These are phyloP conservation scores for Eilema griseolum DNA, from an alignment of 2,888 invertebrate genomes.

Conservation along the genomic window DNA sequence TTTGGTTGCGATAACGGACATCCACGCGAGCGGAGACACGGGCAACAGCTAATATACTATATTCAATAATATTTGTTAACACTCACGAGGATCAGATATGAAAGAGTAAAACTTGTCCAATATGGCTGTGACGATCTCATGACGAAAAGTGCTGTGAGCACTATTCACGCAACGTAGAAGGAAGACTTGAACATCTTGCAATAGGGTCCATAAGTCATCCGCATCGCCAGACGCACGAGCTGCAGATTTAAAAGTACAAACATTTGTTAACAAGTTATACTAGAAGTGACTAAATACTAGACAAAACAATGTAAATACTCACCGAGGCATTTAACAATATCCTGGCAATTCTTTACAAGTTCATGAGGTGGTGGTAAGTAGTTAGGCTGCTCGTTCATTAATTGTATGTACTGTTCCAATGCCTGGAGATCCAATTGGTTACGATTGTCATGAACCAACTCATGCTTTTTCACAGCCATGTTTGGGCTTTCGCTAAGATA, in stretches of 20 bases:
- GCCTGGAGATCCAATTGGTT: constrained; percentile 71
- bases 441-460: constrained; percentile 80
- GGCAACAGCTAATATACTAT: no score
- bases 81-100: constrained; percentile 87
- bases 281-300: not conserved
- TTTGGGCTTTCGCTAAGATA: constrained; percentile 30
- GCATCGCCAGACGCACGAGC: constrained; percentile 65
- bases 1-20: no score
- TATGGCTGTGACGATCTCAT: constrained; percentile 85
- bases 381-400: constrained; percentile 79
- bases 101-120: constrained; percentile 87
- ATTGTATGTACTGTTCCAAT: constrained; percentile 80
- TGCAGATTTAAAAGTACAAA: constrained; percentile 44
- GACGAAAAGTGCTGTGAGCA: constrained; percentile 65
- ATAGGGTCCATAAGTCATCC: constrained; percentile 65
- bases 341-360: constrained; percentile 79
- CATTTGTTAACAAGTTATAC: not conserved
- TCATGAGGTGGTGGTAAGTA: constrained; percentile 76
- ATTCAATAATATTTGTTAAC: constrained; percentile 7
- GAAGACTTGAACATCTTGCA: constrained; percentile 73
- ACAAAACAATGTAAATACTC: constrained; percentile 48
- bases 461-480: constrained; percentile 88
- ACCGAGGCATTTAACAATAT: constrained; percentile 84
- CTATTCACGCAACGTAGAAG: constrained; percentile 68
- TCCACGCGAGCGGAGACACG: no score